phyloP scores from a whole-genome alignment of 37 sponge, comb jelly and placozoan genomes.

The Diacarnus erythraeanus region DNA sequence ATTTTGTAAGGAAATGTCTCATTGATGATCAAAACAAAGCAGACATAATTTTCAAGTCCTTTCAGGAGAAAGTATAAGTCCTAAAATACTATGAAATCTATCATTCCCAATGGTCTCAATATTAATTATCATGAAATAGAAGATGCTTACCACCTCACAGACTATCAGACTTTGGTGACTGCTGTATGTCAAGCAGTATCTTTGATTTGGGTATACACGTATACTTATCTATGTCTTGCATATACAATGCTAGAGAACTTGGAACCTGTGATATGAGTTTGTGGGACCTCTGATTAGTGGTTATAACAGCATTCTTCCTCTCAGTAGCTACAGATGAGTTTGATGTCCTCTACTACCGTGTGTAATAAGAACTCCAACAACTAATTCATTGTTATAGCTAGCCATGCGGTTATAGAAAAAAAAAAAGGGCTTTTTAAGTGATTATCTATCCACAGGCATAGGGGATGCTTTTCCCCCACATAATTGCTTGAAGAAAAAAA shows the following conservation, averaged over 20 bases:
- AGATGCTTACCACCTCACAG: slow-evolving; percentile 8
- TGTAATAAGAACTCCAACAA: no score
- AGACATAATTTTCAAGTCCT: slow-evolving; percentile 11
- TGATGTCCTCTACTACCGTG: slow-evolving; percentile 31
- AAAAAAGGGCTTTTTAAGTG: no score
- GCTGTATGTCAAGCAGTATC: slow-evolving; percentile 18
- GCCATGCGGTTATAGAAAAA: no score
- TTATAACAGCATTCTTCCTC: slow-evolving; percentile 14
- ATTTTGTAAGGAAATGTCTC: no score
- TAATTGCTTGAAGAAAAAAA: no score
- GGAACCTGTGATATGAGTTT: slow-evolving; percentile 14
- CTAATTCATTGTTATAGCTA: no score
- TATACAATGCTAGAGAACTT: slow-evolving; percentile 13
- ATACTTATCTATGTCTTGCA: slow-evolving; percentile 12
- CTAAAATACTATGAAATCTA: slow-evolving; percentile 26
- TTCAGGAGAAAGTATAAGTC: slow-evolving; percentile 13
- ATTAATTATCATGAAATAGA: not conserved
- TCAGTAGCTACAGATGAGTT: slow-evolving; percentile 36
- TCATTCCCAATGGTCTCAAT: slow-evolving; percentile 26
- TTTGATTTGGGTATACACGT: slow-evolving; percentile 60
- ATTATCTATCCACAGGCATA: no score
- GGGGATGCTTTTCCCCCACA: no score
- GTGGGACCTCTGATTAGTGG: slow-evolving; percentile 28
- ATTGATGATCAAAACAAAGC: slow-evolving; percentile 1
- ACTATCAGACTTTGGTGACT: slow-evolving; percentile 36